phyloP scores from a whole-genome alignment of 2,888 invertebrate genomes.

The Tridacna crocea region DNA sequence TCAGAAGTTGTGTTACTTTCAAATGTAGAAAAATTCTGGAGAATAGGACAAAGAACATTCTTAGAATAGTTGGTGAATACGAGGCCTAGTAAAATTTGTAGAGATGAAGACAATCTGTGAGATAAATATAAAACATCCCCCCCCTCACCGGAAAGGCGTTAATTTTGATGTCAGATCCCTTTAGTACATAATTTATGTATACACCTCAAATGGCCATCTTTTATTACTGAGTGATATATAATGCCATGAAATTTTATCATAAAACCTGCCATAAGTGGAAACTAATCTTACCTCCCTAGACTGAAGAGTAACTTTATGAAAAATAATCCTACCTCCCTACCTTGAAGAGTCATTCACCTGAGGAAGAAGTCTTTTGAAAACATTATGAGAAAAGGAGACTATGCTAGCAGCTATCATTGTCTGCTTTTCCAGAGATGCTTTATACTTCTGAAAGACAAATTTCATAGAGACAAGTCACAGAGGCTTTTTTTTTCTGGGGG shows the following conservation, averaged over 20 bases:
- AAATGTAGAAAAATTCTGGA: too few relatives aligned
- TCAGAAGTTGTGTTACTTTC: too few relatives aligned
- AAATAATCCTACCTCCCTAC: background rate
- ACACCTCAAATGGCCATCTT: background rate
- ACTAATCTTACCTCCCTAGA: slow-evolving; percentile 10
- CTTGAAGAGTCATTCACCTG: background rate
- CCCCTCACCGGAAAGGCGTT: background rate
- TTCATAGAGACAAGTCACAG: too few relatives aligned
- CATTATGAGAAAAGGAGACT: background rate
- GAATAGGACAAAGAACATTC: too few relatives aligned
- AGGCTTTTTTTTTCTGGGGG: too few relatives aligned
- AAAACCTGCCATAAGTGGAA: slow-evolving; percentile 16
- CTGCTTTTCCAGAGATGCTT: too few relatives aligned
- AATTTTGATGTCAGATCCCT: slow-evolving; percentile 5
- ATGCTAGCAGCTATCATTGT: too few relatives aligned
- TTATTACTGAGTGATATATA: slow-evolving; percentile 16
- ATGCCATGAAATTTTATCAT: background rate
- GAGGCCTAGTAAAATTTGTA: too few relatives aligned
- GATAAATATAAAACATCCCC: too few relatives aligned
- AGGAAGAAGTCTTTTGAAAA: background rate
- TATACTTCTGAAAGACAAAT: too few relatives aligned
- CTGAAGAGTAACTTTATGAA: background rate
- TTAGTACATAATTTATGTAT: slow-evolving; percentile 2
- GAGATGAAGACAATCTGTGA: too few relatives aligned
- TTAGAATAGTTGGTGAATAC: too few relatives aligned